Conservation (phyloP, 1,140 invertebrate species). For the Drosophila subpulchrella region DNA sequence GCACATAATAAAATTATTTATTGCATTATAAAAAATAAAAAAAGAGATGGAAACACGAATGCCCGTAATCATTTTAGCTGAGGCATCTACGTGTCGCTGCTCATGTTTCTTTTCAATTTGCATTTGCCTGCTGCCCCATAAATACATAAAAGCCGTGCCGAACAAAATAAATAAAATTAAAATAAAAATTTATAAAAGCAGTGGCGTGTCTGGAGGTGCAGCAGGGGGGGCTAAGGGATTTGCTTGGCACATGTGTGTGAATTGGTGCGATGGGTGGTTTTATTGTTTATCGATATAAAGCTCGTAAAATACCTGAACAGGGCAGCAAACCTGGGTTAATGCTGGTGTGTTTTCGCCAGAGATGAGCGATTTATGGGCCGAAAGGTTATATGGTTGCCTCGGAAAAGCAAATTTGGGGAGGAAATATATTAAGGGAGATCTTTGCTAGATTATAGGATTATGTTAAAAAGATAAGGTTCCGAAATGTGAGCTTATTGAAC, state of each 20-base stretch:
- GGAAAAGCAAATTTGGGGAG: neutral
- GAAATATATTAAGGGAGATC: conserved; percentile 9
- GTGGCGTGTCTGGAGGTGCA: neutral
- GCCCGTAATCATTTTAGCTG: conserved; percentile 64
- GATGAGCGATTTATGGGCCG: conserved; percentile 41
- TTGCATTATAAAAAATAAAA: conserved; percentile 70
- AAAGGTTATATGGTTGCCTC: conserved; percentile 9
- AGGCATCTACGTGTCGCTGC: conserved; percentile 24
- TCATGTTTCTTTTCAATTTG: conserved; percentile 69
- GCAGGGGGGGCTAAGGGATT: conserved; percentile 1
- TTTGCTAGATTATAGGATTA: conserved; percentile 22
- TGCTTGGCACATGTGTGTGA: conserved; percentile 19
- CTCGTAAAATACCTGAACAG: conserved; percentile 76
- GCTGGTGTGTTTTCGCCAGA: conserved; percentile 10
- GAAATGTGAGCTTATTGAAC: neutral
- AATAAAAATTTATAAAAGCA: conserved; percentile 76
- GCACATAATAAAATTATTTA: conserved; percentile 82
- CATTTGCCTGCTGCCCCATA: conserved; percentile 66
- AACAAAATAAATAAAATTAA: conserved; percentile 79
- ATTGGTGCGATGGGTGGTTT: conserved; percentile 56
- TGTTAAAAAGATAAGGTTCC: conserved; percentile 7
- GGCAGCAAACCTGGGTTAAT: conserved; percentile 21
- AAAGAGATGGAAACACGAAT: conserved; percentile 43
- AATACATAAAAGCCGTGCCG: conserved; percentile 60
- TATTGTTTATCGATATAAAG: conserved; percentile 80